These are phyloP conservation scores for Numenius arquata DNA, from an alignment of 2,113 vertebrate species.

Conservation along the genomic window DNA sequence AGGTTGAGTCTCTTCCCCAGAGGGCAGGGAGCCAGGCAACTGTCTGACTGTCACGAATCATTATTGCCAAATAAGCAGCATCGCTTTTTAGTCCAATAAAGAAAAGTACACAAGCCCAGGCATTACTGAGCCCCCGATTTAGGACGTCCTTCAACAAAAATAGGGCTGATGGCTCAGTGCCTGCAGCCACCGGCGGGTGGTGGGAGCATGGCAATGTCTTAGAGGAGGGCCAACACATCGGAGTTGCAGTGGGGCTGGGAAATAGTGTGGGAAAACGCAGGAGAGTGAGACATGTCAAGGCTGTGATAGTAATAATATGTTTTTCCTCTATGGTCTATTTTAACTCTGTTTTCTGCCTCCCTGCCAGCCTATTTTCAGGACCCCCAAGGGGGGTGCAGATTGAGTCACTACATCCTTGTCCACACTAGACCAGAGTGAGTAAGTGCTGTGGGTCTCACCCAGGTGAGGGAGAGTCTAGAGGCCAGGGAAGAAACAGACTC, in stretches of 20 bases:
- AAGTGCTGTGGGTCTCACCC: not conserved
- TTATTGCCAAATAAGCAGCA: not conserved
- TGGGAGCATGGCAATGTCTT: not conserved
- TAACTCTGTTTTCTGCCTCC: not conserved
- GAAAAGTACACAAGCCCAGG: not conserved
- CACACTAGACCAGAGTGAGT: not conserved
- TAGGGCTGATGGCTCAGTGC: not conserved
- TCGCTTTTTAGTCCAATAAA: not conserved
- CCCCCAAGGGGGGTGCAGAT: not conserved
- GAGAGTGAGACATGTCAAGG: not conserved
- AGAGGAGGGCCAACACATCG: not conserved
- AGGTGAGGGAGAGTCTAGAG: not conserved
- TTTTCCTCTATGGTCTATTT: not conserved
- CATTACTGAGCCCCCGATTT: fast-evolving
- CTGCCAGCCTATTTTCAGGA: not conserved
- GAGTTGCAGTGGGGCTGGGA: not conserved
- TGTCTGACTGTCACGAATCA: not conserved
- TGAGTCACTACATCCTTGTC: not conserved
- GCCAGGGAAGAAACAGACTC: not conserved
- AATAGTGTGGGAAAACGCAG: not conserved
- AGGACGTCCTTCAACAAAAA: not conserved
- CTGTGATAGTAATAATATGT: not conserved
- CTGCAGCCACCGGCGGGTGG: not conserved
- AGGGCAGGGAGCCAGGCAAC: not conserved
- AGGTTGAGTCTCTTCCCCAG: not conserved